Conservation (phyloP, 2,797 vertebrate species). For the Leontopithecus rosalia region DNA sequence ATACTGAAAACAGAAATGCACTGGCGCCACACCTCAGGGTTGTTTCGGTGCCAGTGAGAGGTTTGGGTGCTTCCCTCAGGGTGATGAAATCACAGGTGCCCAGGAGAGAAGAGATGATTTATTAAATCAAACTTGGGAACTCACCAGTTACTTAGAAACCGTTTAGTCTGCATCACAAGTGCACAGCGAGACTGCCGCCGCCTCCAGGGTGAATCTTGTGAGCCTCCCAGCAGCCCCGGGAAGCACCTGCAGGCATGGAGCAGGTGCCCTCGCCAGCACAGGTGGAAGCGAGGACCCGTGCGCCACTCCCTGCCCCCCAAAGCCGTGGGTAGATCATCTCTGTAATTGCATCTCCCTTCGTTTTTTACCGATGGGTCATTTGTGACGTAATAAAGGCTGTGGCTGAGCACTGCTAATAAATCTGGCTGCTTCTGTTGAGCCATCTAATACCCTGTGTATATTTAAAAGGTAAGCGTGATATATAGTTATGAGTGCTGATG, state of each 20-base stretch:
- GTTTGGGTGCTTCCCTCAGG: not conserved
- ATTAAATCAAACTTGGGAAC: not conserved
- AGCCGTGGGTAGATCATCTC: not conserved
- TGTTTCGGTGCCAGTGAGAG: fast-evolving
- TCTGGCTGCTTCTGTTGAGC: slow-evolving; percentile 81
- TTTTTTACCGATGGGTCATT: slow-evolving; percentile 77
- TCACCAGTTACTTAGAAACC: fast-evolving
- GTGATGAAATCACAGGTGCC: not conserved
- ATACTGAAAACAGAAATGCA: fast-evolving
- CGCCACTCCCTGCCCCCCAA: slow-evolving; percentile 17
- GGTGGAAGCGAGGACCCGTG: not conserved
- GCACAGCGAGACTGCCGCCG: fast-evolving
- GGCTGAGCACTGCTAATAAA: slow-evolving; percentile 81
- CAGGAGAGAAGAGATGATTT: not conserved
- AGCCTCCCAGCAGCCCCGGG: not conserved
- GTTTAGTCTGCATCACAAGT: fast-evolving
- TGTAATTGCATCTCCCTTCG: slow-evolving; percentile 65
- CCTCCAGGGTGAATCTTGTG: fast-evolving
- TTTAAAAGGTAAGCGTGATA: slow-evolving; percentile 86
- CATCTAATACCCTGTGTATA: slow-evolving; percentile 79
- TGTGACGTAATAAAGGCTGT: slow-evolving; percentile 83
- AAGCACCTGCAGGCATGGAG: not conserved
- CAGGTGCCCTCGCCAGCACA: not conserved
- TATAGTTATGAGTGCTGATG: slow-evolving; percentile 85
- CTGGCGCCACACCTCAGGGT: fast-evolving